A percentile compares a stretch with the other conserved stretches of the same genome.
Conservation (phyloP, 2,888 invertebrate genomes). For the Sesia apiformis region DNA sequence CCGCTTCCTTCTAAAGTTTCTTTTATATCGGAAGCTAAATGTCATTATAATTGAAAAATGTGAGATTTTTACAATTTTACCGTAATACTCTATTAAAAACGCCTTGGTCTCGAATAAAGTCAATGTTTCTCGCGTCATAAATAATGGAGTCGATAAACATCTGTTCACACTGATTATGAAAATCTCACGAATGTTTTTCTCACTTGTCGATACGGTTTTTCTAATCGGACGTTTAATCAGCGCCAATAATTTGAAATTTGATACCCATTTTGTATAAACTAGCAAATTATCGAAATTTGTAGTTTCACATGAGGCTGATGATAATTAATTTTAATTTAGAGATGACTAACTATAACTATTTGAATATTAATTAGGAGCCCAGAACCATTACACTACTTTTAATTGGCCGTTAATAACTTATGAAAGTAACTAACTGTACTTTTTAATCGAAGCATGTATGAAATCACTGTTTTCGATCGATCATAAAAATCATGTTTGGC, state of each 20-base stretch:
- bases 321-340: neutral
- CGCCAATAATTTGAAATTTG: neutral
- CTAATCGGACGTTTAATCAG: neutral
- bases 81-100: slow-evolving; percentile 16
- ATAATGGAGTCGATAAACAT: slow-evolving; percentile 12
- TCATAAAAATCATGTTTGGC: neutral
- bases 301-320: neutral
- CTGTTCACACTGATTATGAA: slow-evolving; percentile 4
- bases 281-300: neutral
- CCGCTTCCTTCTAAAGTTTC: slow-evolving; percentile 10
- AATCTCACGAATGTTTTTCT: neutral
- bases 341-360: neutral
- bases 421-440: neutral
- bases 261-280: neutral
- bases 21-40: slow-evolving; percentile 25
- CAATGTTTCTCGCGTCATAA: slow-evolving; percentile 13
- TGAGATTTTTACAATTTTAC: slow-evolving; percentile 27
- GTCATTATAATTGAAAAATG: slow-evolving; percentile 25
- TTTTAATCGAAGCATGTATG: neutral
- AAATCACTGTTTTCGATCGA: neutral
- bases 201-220: neutral
- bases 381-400: neutral
- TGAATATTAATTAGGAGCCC: slow-evolving; percentile 1
- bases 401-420: neutral
- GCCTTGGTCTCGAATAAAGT: slow-evolving; percentile 12